Conservation (phyloP, 2,113 vertebrate species). For the Xenopus borealis region DNA sequence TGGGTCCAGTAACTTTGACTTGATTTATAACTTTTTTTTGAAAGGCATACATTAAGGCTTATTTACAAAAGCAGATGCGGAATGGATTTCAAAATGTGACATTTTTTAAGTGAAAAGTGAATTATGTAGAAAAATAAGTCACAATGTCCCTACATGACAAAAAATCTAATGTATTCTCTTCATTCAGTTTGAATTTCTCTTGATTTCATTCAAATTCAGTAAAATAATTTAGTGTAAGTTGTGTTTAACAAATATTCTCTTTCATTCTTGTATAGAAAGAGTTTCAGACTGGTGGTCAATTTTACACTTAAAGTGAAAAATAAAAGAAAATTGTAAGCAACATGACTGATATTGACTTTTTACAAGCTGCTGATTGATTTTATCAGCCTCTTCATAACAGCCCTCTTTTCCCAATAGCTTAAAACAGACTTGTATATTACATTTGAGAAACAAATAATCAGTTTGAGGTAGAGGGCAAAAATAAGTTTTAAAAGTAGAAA, state of each 20-base stretch:
- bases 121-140: too few species aligned
- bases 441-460: constrained; percentile 25
- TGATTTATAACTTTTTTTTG: too few species aligned
- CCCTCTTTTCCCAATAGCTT: constrained; percentile 21
- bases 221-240: too few species aligned
- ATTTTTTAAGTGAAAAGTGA: too few species aligned
- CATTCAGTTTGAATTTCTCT: too few species aligned
- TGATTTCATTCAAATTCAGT: too few species aligned
- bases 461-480: background rate
- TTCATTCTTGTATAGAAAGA: background rate
- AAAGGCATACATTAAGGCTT: too few species aligned
- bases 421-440: constrained; percentile 21
- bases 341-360: constrained; percentile 11
- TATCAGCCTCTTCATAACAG: constrained; percentile 13
- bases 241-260: background rate
- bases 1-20: too few species aligned
- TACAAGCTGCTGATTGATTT: constrained; percentile 26
- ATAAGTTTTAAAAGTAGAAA: constrained; percentile 3
- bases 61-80: too few species aligned
- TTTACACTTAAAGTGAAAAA: background rate
- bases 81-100: too few species aligned
- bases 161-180: too few species aligned
- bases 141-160: too few species aligned
- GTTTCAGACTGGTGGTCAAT: constrained; percentile 2
- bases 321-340: constrained; percentile 7